Percentiles rank a stretch among this genome's conserved stretches.
phyloP scores from a whole-genome alignment of 1,140 invertebrate genomes.

The Stratiolaelaps scimitus region DNA sequence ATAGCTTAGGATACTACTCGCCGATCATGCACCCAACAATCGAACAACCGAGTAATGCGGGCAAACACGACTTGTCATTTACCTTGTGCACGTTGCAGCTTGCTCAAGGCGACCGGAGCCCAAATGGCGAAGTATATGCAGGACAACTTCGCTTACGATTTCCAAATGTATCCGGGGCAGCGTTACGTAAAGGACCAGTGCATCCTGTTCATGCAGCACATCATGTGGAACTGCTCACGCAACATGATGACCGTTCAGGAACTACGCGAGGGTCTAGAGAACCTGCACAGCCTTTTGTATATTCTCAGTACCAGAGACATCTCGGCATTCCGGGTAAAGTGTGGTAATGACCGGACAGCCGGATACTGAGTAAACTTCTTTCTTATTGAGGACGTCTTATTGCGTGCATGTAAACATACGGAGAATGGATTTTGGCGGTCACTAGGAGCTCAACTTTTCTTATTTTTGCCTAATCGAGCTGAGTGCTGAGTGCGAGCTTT shows the following conservation, averaged over 20 bases:
- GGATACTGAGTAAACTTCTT: too few relatives aligned
- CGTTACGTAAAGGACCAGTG: slow-evolving; percentile 22
- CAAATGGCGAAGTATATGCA: slow-evolving; percentile 2
- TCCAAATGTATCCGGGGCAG: not conserved
- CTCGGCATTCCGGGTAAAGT: slow-evolving; percentile 7
- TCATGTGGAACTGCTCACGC: not conserved
- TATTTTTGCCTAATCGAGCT: too few relatives aligned
- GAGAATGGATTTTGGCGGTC: too few relatives aligned
- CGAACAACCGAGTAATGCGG: too few relatives aligned
- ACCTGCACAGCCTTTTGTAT: slow-evolving; percentile 3
- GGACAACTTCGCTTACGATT: slow-evolving; percentile 7
- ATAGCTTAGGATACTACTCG: too few relatives aligned
- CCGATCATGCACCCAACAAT: too few relatives aligned
- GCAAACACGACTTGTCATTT: too few relatives aligned
- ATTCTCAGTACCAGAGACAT: not conserved
- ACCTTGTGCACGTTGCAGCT: not conserved
- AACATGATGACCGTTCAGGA: slow-evolving; percentile 27
- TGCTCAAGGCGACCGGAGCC: not conserved
- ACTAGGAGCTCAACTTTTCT: too few relatives aligned
- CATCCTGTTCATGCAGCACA: slow-evolving; percentile 15
- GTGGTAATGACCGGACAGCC: not conserved
- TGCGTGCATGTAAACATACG: too few relatives aligned
- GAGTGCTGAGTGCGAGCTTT: too few relatives aligned
- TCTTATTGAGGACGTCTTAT: too few relatives aligned
- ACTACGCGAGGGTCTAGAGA: slow-evolving; percentile 16